These are phyloP conservation scores for Arbacia lixula DNA, from an alignment of 53 echinoderm and acorn worm genomes.

Conservation along the genomic window DNA sequence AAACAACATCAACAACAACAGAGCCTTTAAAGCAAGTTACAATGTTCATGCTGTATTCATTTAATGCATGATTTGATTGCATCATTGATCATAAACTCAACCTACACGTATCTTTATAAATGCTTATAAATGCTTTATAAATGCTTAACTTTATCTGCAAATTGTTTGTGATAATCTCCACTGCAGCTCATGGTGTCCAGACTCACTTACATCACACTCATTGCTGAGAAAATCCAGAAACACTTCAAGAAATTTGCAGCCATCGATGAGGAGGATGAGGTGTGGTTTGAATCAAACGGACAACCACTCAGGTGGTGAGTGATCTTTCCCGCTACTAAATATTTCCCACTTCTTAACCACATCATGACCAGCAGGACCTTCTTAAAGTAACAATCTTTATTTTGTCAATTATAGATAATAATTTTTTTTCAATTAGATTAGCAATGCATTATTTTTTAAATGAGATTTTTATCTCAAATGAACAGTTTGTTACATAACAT, in stretches of 20 bases:
- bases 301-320: conserved; percentile 90
- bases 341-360: no score
- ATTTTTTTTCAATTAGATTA: no score
- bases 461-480: no score
- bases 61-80: background rate
- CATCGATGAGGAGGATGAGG: conserved; percentile 71
- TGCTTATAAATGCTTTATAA: no score
- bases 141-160: no score
- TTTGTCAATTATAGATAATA: background rate
- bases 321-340: no score
- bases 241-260: conserved; percentile 90
- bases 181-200: conserved; percentile 89
- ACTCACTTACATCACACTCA: conserved; percentile 88
- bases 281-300: conserved; percentile 96
- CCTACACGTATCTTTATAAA: background rate
- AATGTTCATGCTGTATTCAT: background rate
- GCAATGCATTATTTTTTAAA: no score
- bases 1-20: no score
- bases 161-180: background rate
- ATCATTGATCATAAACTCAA: background rate
- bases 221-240: conserved; percentile 89
- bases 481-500: no score
- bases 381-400: background rate
- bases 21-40: no score
- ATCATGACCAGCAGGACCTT: no score